Evolutionary conservation across 2,113 vertebrate species (phyloP).

Genomic region (Ammodytes marinus): DNA sequence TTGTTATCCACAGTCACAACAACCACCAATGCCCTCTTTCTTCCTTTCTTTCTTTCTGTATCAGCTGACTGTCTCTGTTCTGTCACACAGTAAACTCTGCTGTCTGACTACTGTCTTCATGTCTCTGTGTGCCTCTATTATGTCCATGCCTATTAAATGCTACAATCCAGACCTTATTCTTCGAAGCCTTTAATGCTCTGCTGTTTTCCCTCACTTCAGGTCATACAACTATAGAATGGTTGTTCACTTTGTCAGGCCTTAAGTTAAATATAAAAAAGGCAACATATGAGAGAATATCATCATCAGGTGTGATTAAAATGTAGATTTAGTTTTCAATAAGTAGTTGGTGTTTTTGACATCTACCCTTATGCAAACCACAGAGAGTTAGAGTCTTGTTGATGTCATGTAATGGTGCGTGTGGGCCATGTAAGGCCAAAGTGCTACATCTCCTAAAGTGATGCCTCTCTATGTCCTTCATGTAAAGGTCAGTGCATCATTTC

Average conservation of each 20-base stretch:
- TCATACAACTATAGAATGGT: not conserved
- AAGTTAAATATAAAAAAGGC: not conserved
- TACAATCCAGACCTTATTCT: not conserved
- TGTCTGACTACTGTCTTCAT: constrained; percentile 24
- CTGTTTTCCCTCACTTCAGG: constrained; percentile 14
- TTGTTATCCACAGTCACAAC: constrained; percentile 39
- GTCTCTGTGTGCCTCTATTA: not conserved
- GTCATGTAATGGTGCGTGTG: not conserved
- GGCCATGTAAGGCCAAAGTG: constrained; percentile 12
- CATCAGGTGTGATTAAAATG: not conserved
- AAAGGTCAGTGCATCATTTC: constrained; percentile 24
- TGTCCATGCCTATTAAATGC: constrained; percentile 27
- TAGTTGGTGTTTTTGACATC: too few species aligned
- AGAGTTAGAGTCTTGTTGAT: not conserved
- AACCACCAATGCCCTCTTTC: constrained; percentile 12
- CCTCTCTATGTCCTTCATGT: not conserved
- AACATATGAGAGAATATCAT: not conserved
- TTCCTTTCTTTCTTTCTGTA: not conserved
- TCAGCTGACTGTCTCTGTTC: constrained; percentile 55
- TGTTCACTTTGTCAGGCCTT: not conserved
- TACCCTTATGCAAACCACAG: not conserved
- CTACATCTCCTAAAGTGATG: constrained; percentile 32
- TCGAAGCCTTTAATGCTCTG: not conserved
- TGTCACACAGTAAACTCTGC: constrained; percentile 27
- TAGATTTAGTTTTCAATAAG: not conserved